phyloP scores from a whole-genome alignment of 1,140 invertebrate genomes.

The Philopotamus ludificatus region DNA sequence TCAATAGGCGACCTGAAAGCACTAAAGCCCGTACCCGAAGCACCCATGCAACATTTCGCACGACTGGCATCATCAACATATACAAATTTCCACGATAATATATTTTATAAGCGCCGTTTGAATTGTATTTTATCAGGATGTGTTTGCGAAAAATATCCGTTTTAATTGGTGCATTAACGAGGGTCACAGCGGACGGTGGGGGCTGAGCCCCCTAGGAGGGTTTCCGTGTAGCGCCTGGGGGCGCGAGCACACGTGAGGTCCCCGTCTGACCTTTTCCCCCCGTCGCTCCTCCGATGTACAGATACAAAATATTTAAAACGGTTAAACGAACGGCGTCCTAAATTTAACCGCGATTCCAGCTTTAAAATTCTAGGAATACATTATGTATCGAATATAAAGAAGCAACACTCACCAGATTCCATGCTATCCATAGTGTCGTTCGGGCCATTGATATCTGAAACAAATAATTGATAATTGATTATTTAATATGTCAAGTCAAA shows the following conservation, averaged over 20 bases:
- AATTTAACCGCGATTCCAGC: background rate
- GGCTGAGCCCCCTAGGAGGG: slow-evolving; percentile 22
- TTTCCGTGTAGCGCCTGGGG: slow-evolving; percentile 38
- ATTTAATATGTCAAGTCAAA: too few species aligned
- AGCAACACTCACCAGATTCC: slow-evolving; percentile 49
- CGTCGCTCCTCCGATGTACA: background rate
- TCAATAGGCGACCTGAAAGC: background rate
- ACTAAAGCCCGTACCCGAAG: background rate
- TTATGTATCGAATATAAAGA: background rate
- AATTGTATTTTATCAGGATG: background rate
- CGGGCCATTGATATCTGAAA: slow-evolving; percentile 51
- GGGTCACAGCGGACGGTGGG: slow-evolving; percentile 11
- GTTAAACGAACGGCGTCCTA: background rate
- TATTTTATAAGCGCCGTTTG: background rate
- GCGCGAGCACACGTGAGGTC: background rate
- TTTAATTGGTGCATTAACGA: slow-evolving; percentile 29
- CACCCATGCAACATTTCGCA: too few species aligned
- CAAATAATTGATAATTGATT: too few species aligned
- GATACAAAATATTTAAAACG: slow-evolving; percentile 6
- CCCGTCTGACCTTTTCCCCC: background rate
- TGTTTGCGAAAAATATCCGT: slow-evolving; percentile 16
- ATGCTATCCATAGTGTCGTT: slow-evolving; percentile 54
- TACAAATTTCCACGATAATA: too few species aligned
- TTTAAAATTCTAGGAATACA: background rate
- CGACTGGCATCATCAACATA: too few species aligned